These are phyloP conservation scores for Portevinia maculata DNA, from an alignment of 2,888 invertebrate species.

Conservation along the genomic window DNA sequence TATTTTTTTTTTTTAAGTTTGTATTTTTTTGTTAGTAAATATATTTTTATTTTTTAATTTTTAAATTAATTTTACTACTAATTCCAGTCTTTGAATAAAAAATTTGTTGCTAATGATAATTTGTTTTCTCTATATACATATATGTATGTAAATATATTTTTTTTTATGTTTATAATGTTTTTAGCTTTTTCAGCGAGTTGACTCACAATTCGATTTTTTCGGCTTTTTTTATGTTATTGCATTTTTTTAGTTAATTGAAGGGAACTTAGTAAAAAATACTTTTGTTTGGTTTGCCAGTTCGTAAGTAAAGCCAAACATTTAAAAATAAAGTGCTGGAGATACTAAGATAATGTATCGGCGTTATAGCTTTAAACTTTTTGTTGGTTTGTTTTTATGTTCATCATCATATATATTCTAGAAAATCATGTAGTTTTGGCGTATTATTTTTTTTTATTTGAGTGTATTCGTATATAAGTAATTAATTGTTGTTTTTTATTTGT, in stretches of 20 bases:
- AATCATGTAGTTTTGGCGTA: slow-evolving; percentile 61
- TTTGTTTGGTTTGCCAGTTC: slow-evolving; percentile 34
- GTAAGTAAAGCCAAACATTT: slow-evolving; percentile 54
- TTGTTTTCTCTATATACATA: slow-evolving; percentile 50
- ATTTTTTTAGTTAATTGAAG: slow-evolving; percentile 36
- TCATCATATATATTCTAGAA: slow-evolving; percentile 48
- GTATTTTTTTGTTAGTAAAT: slow-evolving; percentile 56
- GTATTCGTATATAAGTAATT: slow-evolving; percentile 28
- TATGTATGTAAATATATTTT: slow-evolving; percentile 36
- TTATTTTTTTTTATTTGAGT: slow-evolving; percentile 18
- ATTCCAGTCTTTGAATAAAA: slow-evolving; percentile 75
- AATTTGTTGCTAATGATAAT: slow-evolving; percentile 75
- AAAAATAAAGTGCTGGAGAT: slow-evolving; percentile 62
- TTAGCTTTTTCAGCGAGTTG: slow-evolving; percentile 53
- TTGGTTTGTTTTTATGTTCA: slow-evolving; percentile 19
- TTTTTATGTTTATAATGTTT: slow-evolving; percentile 30
- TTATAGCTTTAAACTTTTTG: slow-evolving; percentile 34
- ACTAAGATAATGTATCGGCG: slow-evolving; percentile 42
- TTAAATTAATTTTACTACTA: slow-evolving; percentile 73
- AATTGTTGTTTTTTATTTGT: slow-evolving; percentile 32
- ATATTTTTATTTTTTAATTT: slow-evolving; percentile 59
- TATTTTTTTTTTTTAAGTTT: slow-evolving; percentile 47
- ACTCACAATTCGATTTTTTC: slow-evolving; percentile 49
- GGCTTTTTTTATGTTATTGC: slow-evolving; percentile 46
- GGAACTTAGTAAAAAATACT: slow-evolving; percentile 52